Conservation (phyloP, 2,113 vertebrate genomes). For the Sciurus niger region DNA sequence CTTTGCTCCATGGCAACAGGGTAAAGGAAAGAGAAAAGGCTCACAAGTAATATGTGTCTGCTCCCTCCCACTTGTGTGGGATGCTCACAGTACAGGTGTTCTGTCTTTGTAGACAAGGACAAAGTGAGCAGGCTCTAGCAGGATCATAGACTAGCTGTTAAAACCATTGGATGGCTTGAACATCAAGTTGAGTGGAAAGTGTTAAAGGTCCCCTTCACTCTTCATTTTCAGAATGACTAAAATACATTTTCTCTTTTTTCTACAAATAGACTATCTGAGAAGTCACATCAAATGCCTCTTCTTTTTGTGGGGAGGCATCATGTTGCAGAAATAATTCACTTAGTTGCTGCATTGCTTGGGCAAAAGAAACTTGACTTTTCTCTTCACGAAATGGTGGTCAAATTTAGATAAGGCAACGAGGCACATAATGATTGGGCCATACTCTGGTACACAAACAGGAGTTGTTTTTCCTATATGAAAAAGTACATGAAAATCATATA, state of each 20-base stretch:
- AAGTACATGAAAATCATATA: background rate
- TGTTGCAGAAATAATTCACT: background rate
- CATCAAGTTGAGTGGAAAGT: background rate
- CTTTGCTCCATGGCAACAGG: background rate
- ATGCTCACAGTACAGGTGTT: background rate
- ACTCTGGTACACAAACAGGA: background rate
- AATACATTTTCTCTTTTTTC: background rate
- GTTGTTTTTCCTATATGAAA: background rate
- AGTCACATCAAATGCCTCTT: background rate
- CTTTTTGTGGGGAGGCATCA: background rate
- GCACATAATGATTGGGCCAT: background rate
- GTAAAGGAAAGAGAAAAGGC: background rate
- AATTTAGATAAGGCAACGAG: background rate
- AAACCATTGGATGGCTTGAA: background rate
- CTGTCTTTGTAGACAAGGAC: background rate
- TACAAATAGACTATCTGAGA: background rate
- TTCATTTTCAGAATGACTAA: conserved; percentile 8
- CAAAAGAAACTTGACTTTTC: background rate
- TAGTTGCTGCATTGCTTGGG: background rate
- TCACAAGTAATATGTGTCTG: background rate
- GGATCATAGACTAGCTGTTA: background rate
- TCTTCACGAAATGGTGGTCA: background rate
- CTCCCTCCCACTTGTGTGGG: background rate
- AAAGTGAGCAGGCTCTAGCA: background rate
- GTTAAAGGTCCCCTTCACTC: background rate